Evolutionary conservation across 2,888 invertebrate genomes (phyloP).

Genomic region (Trissolcus brochymenae): DNA sequence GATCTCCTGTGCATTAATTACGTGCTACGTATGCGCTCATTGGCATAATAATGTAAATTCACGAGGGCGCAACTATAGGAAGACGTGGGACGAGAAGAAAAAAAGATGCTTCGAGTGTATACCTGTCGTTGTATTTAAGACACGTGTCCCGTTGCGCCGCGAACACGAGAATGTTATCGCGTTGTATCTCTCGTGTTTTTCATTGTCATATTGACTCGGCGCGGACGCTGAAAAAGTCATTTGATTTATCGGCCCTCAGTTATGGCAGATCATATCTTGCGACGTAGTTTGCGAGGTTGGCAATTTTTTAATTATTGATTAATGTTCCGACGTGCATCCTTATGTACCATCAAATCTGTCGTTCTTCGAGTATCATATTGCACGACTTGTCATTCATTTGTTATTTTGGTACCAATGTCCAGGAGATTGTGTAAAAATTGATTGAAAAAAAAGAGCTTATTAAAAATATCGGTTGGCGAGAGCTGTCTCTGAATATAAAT

Average conservation of each 20-base stretch:
- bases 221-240: constrained; percentile 66
- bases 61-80: constrained; percentile 28
- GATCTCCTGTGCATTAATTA: constrained; percentile 66
- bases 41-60: constrained; percentile 62
- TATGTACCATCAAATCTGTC: neutral
- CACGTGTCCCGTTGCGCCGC: constrained; percentile 68
- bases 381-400: constrained; percentile 5
- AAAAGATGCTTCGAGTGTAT: constrained; percentile 43
- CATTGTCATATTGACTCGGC: constrained; percentile 72
- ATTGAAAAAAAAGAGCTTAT: constrained; percentile 7
- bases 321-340: constrained; percentile 12
- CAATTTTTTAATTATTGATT: constrained; percentile 50
- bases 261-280: constrained; percentile 45
- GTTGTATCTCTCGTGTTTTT: constrained; percentile 72
- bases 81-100: constrained; percentile 42
- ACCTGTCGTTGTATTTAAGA: constrained; percentile 60
- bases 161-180: constrained; percentile 72
- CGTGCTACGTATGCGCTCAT: constrained; percentile 57
- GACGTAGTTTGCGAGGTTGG: constrained; percentile 20
- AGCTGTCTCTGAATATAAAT: neutral
- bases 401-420: constrained; percentile 1
- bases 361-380: neutral
- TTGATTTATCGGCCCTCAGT: constrained; percentile 69
- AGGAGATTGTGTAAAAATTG: neutral
- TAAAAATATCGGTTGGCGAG: constrained; percentile 38